Evolutionary conservation across 2,888 invertebrate species (phyloP).

Genomic region (Mongoloraphidia duomilia): DNA sequence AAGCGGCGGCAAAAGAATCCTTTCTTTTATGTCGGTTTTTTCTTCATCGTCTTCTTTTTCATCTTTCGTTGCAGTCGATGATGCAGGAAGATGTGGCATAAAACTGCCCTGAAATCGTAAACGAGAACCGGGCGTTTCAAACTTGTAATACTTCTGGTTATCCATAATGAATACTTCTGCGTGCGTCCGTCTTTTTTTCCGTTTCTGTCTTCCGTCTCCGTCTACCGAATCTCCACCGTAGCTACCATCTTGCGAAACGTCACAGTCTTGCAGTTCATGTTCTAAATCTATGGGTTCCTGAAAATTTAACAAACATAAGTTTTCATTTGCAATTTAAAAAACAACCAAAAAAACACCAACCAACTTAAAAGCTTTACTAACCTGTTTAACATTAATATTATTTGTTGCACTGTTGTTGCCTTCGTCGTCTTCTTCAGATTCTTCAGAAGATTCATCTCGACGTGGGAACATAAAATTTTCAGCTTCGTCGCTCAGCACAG

Average conservation of each 20-base stretch:
- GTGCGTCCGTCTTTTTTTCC: conserved; percentile 34
- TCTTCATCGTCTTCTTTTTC: conserved; percentile 27
- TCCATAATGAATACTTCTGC: conserved; percentile 41
- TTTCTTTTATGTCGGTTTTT: conserved; percentile 11
- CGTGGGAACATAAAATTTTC: conserved; percentile 77
- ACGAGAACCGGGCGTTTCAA: conserved; percentile 31
- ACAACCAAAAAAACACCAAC: conserved; percentile 15
- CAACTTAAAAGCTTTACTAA: conserved; percentile 10
- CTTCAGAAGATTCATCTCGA: conserved; percentile 42
- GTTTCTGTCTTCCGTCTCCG: not conserved
- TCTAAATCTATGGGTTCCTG: not conserved
- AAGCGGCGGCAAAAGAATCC: not conserved
- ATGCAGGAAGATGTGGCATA: conserved; percentile 13
- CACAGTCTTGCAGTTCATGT: not conserved
- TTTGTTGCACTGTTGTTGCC: conserved; percentile 9
- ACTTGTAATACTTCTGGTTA: conserved; percentile 43
- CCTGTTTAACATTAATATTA: conserved; percentile 21
- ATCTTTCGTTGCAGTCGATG: conserved; percentile 20
- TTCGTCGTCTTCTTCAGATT: conserved; percentile 36
- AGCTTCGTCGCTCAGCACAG: conserved; percentile 67
- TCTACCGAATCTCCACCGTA: conserved; percentile 1
- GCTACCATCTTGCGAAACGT: not conserved
- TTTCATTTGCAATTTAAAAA: too few relatives aligned
- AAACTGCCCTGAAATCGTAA: conserved; percentile 31
- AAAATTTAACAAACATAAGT: too few relatives aligned